phyloP scores from a whole-genome alignment of 1,140 invertebrate genomes.

The Antheraea pernyi region DNA sequence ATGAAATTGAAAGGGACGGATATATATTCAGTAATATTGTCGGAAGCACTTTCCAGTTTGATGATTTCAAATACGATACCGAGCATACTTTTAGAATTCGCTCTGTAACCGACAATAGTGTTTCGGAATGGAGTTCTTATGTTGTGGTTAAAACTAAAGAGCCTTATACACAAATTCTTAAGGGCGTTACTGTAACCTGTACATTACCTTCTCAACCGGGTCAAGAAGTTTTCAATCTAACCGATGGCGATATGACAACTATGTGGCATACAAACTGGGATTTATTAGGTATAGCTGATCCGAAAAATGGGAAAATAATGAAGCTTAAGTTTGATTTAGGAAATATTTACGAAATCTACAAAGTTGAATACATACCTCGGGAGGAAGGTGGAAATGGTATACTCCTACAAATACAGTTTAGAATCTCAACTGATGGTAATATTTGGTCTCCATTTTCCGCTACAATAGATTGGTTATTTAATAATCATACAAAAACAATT shows the following conservation, averaged over 20 bases:
- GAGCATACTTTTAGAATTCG: slow-evolving; percentile 53
- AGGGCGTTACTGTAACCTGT: slow-evolving; percentile 45
- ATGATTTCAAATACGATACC: slow-evolving; percentile 37
- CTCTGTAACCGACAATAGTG: slow-evolving; percentile 31
- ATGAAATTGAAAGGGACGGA: slow-evolving; percentile 64
- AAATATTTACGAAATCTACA: slow-evolving; percentile 43
- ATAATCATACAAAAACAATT: slow-evolving; percentile 45
- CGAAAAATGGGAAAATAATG: slow-evolving; percentile 30
- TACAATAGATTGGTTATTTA: slow-evolving; percentile 31
- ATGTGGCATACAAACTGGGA: slow-evolving; percentile 59
- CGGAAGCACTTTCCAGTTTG: slow-evolving; percentile 39
- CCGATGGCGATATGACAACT: slow-evolving; percentile 33
- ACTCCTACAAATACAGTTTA: slow-evolving; percentile 47
- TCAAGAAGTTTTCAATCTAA: slow-evolving; percentile 51
- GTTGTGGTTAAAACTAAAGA: slow-evolving; percentile 36
- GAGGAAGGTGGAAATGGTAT: slow-evolving; percentile 58
- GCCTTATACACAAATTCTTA: slow-evolving; percentile 40
- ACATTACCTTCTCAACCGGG: slow-evolving; percentile 50
- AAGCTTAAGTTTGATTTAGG: slow-evolving; percentile 50
- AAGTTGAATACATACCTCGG: slow-evolving; percentile 50
- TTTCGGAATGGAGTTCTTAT: slow-evolving; percentile 56
- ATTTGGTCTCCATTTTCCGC: slow-evolving; percentile 44
- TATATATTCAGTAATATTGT: slow-evolving; percentile 46
- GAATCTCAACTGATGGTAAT: slow-evolving; percentile 37
- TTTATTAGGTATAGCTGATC: slow-evolving; percentile 27